phyloP scores from a whole-genome alignment of 2,797 vertebrate genomes.

The Euphonia xanthogaster region DNA sequence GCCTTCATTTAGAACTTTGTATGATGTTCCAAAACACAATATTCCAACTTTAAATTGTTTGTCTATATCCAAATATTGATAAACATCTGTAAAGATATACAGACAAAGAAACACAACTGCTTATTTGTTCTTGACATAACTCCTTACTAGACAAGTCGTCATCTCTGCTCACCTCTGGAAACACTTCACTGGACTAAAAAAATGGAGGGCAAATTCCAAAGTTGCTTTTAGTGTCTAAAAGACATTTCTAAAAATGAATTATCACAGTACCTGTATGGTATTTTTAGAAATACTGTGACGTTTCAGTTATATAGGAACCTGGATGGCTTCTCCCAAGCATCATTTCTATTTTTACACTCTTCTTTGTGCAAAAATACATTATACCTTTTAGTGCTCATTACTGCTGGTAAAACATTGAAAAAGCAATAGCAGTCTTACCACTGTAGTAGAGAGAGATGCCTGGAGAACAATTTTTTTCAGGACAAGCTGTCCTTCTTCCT shows the following conservation, averaged over 20 bases:
- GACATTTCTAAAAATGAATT: background rate
- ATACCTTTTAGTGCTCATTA: background rate
- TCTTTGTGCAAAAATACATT: background rate
- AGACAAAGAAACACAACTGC: background rate
- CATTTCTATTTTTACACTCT: background rate
- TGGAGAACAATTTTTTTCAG: background rate
- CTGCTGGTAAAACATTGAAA: background rate
- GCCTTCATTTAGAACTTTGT: background rate
- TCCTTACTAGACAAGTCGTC: background rate
- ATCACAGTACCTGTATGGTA: background rate
- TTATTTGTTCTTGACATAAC: background rate
- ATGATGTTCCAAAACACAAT: background rate
- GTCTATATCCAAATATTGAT: background rate
- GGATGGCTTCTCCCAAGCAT: background rate
- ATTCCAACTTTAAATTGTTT: background rate
- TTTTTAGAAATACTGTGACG: background rate
- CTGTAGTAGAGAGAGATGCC: background rate
- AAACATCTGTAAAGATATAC: background rate
- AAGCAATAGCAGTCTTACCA: background rate
- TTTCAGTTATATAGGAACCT: background rate
- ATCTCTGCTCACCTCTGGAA: background rate
- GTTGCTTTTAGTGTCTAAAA: background rate
- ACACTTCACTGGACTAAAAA: background rate
- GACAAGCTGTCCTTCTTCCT: background rate
- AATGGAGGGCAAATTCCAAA: background rate